phyloP scores from a whole-genome alignment of 2,113 vertebrate genomes.

The Dicaeum eximium region DNA sequence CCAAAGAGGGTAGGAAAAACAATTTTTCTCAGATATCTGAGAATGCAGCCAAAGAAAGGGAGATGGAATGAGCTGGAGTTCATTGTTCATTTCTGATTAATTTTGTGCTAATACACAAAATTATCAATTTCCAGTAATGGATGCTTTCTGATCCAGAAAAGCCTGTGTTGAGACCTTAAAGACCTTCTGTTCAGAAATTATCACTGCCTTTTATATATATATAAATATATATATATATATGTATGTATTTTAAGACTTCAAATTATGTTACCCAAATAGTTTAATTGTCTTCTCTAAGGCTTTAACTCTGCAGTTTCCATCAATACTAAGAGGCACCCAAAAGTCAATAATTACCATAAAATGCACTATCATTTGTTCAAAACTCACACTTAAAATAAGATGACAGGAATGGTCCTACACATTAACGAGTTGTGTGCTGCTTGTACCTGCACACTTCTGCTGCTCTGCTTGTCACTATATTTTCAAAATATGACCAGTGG shows the following conservation, averaged over 20 bases:
- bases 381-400: not conserved
- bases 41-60: not conserved
- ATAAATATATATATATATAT: fast-evolving
- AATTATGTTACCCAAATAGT: not conserved
- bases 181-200: not conserved
- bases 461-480: not conserved
- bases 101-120: not conserved
- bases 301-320: not conserved
- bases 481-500: not conserved
- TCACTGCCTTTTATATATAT: not conserved
- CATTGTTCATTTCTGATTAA: not conserved
- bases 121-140: not conserved
- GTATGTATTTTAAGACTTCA: not conserved
- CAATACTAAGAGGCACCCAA: not conserved
- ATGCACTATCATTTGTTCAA: not conserved
- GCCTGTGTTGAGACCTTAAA: not conserved
- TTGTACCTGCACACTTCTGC: not conserved
- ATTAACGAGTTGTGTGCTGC: not conserved
- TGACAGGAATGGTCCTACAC: not conserved
- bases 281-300: not conserved
- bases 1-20: not conserved
- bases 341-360: not conserved
- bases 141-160: not conserved
- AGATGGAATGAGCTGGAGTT: not conserved
- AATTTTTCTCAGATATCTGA: not conserved